phyloP scores from a whole-genome alignment of 2,888 invertebrate species.

The Uloborus plumipes region DNA sequence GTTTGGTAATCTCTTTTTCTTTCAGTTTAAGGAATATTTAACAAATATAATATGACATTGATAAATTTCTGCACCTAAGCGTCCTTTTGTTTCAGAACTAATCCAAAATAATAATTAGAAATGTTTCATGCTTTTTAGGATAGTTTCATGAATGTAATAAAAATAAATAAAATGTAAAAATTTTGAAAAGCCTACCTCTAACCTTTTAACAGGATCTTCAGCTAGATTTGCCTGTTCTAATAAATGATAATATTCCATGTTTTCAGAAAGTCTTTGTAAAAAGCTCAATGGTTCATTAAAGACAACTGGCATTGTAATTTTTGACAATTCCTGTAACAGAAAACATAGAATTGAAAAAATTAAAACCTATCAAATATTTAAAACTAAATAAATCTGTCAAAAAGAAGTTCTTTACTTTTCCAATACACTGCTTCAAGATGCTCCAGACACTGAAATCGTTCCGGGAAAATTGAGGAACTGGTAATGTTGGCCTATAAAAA shows the following conservation, averaged over 20 bases:
- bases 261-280: conserved; percentile 74
- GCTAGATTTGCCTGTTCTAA: conserved; percentile 71
- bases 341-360: neutral
- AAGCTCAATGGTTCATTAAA: conserved; percentile 75
- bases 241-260: conserved; percentile 73
- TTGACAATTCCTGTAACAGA: conserved; percentile 72
- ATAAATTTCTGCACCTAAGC: no score
- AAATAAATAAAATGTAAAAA: no score
- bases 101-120: no score
- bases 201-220: conserved; percentile 72
- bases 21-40: no score
- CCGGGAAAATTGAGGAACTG: conserved; percentile 66
- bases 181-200: conserved; percentile 71
- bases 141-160: no score
- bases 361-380: neutral
- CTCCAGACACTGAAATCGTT: conserved; percentile 91
- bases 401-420: conserved; percentile 71
- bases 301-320: conserved; percentile 74
- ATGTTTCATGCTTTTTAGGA: no score
- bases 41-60: neutral
- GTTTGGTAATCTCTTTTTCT: no score
- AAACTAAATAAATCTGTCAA: neutral
- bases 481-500: conserved; percentile 58
- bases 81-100: no score
- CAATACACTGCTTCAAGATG: conserved; percentile 89